Evolutionary conservation across 2,888 invertebrate species (phyloP).

Genomic region (Leucoma salicis): DNA sequence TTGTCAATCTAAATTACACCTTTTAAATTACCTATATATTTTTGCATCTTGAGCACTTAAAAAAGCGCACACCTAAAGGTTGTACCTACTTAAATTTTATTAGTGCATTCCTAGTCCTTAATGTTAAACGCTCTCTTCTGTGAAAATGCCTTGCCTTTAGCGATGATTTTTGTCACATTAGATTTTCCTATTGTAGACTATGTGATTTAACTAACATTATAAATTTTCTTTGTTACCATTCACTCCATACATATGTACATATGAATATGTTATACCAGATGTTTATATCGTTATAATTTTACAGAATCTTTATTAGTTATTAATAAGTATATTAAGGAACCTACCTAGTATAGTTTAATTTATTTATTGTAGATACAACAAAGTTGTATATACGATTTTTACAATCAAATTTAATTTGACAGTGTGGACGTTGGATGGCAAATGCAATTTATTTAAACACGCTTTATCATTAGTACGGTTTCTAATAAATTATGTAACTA

Average conservation of each 20-base stretch:
- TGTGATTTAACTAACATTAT: not conserved
- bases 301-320: conserved; percentile 18
- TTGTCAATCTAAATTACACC: conserved; percentile 1
- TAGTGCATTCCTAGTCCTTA: conserved; percentile 16
- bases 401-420: too few species aligned
- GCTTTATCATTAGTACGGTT: too few species aligned
- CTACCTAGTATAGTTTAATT: conserved; percentile 13
- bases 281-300: conserved; percentile 13
- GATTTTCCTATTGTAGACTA: not conserved
- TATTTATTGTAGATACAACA: conserved; percentile 24
- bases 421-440: too few species aligned
- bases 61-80: conserved; percentile 17
- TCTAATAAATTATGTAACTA: too few species aligned
- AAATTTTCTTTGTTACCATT: not conserved
- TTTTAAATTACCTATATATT: conserved; percentile 12
- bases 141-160: not conserved
- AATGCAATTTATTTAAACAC: too few species aligned
- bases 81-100: conserved; percentile 23
- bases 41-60: conserved; percentile 11
- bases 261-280: conserved; percentile 1
- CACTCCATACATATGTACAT: not conserved
- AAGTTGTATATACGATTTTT: too few species aligned
- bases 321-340: conserved; percentile 7
- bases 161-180: not conserved
- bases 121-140: conserved; percentile 23